Evolutionary conservation across 2,113 vertebrate genomes (phyloP).

Genomic region (Hyla sarda): DNA sequence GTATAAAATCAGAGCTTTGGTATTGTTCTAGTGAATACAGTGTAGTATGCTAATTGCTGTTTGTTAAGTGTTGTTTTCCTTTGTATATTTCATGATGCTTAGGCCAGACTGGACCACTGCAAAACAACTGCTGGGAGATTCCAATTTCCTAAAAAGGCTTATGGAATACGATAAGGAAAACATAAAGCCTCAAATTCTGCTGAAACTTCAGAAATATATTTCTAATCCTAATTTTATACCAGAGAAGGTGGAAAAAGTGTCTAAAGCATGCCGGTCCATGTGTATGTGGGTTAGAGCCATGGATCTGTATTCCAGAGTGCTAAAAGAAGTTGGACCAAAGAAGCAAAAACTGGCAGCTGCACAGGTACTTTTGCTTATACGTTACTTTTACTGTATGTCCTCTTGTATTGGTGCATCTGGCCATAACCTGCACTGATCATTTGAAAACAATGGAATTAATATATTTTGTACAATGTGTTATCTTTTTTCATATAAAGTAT

Average conservation of each 20-base stretch:
- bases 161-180: conserved; percentile 84
- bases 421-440: too few species aligned
- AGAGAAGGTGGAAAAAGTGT: conserved; percentile 88
- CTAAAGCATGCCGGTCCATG: conserved; percentile 83
- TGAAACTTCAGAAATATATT: conserved; percentile 81
- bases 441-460: too few species aligned
- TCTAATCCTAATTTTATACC: conserved; percentile 83
- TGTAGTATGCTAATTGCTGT: not conserved
- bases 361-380: conserved; percentile 67
- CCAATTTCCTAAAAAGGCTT: conserved; percentile 80
- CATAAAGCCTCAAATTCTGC: conserved; percentile 77
- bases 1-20: not conserved
- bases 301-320: conserved; percentile 80
- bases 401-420: too few species aligned
- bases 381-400: too few species aligned
- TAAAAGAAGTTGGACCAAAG: conserved; percentile 83
- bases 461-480: not conserved
- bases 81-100: conserved; percentile 11
- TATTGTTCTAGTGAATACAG: not conserved
- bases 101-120: conserved; percentile 83
- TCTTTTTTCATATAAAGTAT: too few species aligned
- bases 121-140: conserved; percentile 82
- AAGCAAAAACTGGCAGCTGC: conserved; percentile 77
- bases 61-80: not conserved
- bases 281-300: conserved; percentile 85